These are phyloP conservation scores for Leucophenga varia DNA, from an alignment of 1,140 invertebrate genomes.

Conservation along the genomic window DNA sequence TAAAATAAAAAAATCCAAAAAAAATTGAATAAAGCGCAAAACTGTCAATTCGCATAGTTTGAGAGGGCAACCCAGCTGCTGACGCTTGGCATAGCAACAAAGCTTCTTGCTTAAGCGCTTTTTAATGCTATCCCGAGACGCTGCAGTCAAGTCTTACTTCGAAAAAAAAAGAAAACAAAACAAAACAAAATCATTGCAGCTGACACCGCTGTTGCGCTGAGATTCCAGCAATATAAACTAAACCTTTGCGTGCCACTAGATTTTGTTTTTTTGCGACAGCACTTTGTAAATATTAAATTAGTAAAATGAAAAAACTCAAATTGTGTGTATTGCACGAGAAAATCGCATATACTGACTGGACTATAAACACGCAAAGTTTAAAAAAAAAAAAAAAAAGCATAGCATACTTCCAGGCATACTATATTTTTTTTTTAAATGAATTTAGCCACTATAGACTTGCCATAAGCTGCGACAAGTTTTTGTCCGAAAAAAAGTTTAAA, in stretches of 20 bases:
- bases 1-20: no score
- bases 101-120: slow-evolving; percentile 50
- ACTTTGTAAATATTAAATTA: slow-evolving; percentile 55
- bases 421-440: background rate
- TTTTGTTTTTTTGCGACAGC: slow-evolving; percentile 36
- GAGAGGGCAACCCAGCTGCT: slow-evolving; percentile 24
- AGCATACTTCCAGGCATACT: slow-evolving; percentile 22
- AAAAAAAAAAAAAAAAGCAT: no score
- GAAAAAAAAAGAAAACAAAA: background rate
- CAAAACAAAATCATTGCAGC: background rate
- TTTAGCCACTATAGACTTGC: slow-evolving; percentile 1
- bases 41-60: slow-evolving; percentile 47
- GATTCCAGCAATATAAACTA: no score
- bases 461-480: slow-evolving; percentile 8
- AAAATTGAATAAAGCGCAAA: slow-evolving; percentile 16
- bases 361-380: slow-evolving; percentile 32
- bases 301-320: slow-evolving; percentile 18
- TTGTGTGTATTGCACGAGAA: background rate
- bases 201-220: background rate
- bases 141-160: no score
- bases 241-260: slow-evolving; percentile 37
- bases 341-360: slow-evolving; percentile 23
- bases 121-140: slow-evolving; percentile 34
- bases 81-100: slow-evolving; percentile 39
- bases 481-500: slow-evolving; percentile 10